phyloP scores from a whole-genome alignment of 23 tunicate genomes.

The Halocynthia roretzi region DNA sequence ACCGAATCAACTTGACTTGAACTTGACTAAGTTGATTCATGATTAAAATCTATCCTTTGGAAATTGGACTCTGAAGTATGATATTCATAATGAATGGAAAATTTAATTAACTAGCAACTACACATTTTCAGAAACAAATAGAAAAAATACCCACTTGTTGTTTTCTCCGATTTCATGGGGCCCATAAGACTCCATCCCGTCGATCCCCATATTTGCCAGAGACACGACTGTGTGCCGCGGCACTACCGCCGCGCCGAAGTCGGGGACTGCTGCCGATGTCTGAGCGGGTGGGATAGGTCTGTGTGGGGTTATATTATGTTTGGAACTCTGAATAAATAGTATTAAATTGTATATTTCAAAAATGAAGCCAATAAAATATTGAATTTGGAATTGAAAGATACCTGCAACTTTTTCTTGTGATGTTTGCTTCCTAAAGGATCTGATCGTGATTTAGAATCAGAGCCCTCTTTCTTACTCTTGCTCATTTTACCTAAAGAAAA shows the following conservation, averaged over 20 bases:
- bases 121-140: not conserved
- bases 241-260: slow-evolving; percentile 6
- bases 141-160: slow-evolving; percentile 3
- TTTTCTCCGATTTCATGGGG: slow-evolving; percentile 20
- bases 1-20: too few species aligned
- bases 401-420: not conserved
- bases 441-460: too few species aligned
- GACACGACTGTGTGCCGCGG: slow-evolving; percentile 19
- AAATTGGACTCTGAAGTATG: too few species aligned
- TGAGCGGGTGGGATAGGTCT: slow-evolving; percentile 1
- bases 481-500: too few species aligned
- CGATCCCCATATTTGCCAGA: slow-evolving; percentile 11
- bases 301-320: not conserved
- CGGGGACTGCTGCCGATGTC: not conserved
- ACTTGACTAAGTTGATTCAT: too few species aligned
- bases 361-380: not conserved
- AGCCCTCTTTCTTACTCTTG: too few species aligned
- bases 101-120: too few species aligned
- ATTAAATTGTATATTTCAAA: not conserved
- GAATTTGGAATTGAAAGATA: not conserved
- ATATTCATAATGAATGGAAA: too few species aligned
- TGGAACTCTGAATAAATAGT: slow-evolving; percentile 1
- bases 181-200: slow-evolving; percentile 4
- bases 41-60: too few species aligned
- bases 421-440: not conserved